Evolutionary conservation across 2,113 vertebrate genomes (phyloP), one percentile per base, ranked within the genome.

Genomic region (Thalassarche chlororhynchos): DNA sequence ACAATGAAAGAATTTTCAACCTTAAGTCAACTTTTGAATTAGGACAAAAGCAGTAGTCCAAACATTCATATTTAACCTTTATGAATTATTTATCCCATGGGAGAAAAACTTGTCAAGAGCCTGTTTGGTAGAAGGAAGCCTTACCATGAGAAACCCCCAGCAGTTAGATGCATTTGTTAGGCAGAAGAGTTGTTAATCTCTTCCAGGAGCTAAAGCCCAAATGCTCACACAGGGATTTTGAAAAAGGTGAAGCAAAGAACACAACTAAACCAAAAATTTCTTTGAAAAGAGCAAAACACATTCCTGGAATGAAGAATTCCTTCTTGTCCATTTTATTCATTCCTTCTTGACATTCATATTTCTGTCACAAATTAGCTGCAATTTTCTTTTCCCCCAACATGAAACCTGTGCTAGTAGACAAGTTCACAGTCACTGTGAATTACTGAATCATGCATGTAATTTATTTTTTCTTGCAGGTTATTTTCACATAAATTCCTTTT

Each of bases 291-390:
- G 32, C 62, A 65, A 47, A 49, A 46, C 12, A 51, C 26, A 46
- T 44, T 69, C 81, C 70, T 42, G 57, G 66, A 93, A 91, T 6
- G 44, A 70, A 64, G 44, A 94, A 92, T 47, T 79, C 52, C 32
- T 92, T 65, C 58, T 71, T 90, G 52, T 29, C 54, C n/a, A 4
- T 38, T 68, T 93, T 62, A 86, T 65, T 96, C n/a, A 65, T 85
- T 89, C 76, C 89, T 79, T 93, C 90, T 51, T 32, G 11, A 51
- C 79, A 47, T 70, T 84, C 8, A 8, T 46, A 82, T 60, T 78
- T 79, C 61, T 58, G 31, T 84, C 78, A 91, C 62, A 92, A 92
- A 96, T 96, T 87, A 88, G 51, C 29, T 94, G 72, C 46, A 83
- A 88, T 72, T 88, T 90, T 91, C 46, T 68, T 52, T 42, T 40